Conservation (phyloP, 1,140 invertebrate genomes). For the Drosophila ambigua region DNA sequence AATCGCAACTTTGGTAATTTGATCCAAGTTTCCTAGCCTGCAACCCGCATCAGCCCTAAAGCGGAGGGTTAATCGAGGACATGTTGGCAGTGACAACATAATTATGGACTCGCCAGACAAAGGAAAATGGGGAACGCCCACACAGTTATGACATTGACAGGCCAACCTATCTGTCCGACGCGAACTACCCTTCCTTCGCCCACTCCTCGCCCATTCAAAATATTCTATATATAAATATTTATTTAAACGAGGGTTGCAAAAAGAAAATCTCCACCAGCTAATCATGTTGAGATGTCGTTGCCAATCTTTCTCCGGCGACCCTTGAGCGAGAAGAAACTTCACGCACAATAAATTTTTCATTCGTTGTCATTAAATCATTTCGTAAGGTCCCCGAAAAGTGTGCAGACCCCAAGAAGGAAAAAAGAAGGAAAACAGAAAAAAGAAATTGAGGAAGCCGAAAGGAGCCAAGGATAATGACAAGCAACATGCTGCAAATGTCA, state of each 20-base stretch:
- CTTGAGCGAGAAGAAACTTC: conserved; percentile 53
- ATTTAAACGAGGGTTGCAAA: conserved; percentile 36
- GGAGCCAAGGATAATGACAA: conserved; percentile 69
- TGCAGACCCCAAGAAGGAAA: neutral
- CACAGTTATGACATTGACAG: conserved; percentile 77
- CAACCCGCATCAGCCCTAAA: conserved; percentile 38
- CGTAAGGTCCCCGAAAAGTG: conserved; percentile 21
- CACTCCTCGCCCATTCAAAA: neutral
- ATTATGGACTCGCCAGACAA: conserved; percentile 64
- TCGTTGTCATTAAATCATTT: conserved; percentile 74
- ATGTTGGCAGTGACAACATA: conserved; percentile 75
- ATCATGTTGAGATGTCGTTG: conserved; percentile 58
- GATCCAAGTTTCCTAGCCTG: conserved; percentile 4
- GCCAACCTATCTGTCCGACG: conserved; percentile 28
- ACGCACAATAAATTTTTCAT: conserved; percentile 79
- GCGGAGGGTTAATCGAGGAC: conserved; percentile 42
- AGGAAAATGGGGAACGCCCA: conserved; percentile 59
- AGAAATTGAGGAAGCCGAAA: conserved; percentile 22
- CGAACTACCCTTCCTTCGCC: conserved; percentile 1
- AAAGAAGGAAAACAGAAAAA: conserved; percentile 4
- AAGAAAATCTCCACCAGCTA: conserved; percentile 44
- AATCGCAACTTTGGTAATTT: conserved; percentile 23
- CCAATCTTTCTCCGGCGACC: conserved; percentile 62
- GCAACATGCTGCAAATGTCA: conserved; percentile 79
- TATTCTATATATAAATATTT: neutral